Percentiles rank a stretch among this genome's conserved stretches.
phyloP scores from a whole-genome alignment of 53 echinoderm and acorn worm species.

The Henricia sp. region DNA sequence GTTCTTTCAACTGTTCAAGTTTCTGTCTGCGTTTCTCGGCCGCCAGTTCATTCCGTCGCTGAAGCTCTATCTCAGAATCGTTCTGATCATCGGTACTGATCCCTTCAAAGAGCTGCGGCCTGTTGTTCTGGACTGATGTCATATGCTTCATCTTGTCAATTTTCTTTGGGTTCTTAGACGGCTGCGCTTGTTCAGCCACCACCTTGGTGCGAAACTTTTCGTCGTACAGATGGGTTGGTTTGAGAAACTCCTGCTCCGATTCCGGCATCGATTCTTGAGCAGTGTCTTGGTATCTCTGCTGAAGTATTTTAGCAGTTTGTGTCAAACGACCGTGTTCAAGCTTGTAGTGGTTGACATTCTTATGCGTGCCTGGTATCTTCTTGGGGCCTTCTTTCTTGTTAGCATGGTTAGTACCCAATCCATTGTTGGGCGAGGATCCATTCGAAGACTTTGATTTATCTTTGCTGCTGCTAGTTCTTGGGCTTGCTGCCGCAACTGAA shows the following conservation, averaged over 20 bases:
- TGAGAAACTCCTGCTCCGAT: conserved; percentile 90
- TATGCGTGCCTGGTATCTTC: conserved; percentile 61
- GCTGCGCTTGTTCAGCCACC: conserved; percentile 81
- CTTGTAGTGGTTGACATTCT: conserved; percentile 73
- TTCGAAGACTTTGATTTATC: conserved; percentile 21
- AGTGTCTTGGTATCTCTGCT: conserved; percentile 87
- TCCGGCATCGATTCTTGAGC: conserved; percentile 95
- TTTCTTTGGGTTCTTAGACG: conserved; percentile 66
- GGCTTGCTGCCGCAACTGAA: conserved; percentile 32
- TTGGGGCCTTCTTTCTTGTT: conserved; percentile 66
- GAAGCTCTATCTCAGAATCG: conserved; percentile 85
- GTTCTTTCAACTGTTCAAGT: conserved; percentile 71
- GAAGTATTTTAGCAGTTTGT: conserved; percentile 81
- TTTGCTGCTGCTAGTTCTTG: neutral
- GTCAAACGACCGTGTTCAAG: conserved; percentile 89
- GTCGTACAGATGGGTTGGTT: conserved; percentile 87
- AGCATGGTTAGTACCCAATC: conserved; percentile 46
- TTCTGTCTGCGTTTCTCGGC: conserved; percentile 65
- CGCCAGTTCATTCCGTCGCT: conserved; percentile 70
- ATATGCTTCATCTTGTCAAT: conserved; percentile 87
- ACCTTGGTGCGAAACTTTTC: conserved; percentile 93
- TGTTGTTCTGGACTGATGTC: conserved; percentile 70
- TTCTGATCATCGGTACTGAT: conserved; percentile 77
- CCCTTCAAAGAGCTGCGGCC: conserved; percentile 85
- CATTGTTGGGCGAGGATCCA: conserved; percentile 58